Evolutionary conservation across 2,797 vertebrate genomes (phyloP).

Genomic region (Naso thynnoides): DNA sequence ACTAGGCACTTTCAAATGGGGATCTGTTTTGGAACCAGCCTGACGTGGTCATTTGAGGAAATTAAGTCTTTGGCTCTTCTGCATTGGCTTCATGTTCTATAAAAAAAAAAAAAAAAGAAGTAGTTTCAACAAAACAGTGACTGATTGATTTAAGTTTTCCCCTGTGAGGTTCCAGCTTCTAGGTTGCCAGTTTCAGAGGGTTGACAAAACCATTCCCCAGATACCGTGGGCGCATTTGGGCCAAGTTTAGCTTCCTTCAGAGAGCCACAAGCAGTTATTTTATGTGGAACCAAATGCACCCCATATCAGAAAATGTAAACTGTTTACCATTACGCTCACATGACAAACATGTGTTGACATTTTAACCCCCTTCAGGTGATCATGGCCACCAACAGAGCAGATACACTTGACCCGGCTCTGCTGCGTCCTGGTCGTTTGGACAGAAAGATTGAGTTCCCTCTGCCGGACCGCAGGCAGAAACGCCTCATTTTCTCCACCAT

Average conservation of each 20-base stretch:
- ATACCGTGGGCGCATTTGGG: not conserved
- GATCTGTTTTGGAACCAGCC: too few relatives aligned
- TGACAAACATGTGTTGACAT: not conserved
- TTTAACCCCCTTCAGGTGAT: conserved; percentile 86
- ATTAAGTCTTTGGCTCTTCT: too few relatives aligned
- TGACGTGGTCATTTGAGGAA: too few relatives aligned
- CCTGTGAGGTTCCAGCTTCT: not conserved
- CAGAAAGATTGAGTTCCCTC: conserved; percentile 95
- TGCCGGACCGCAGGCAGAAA: conserved; percentile 94
- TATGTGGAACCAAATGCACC: not conserved
- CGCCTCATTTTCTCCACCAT: conserved; percentile 95
- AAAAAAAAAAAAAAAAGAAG: too few relatives aligned
- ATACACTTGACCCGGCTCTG: conserved; percentile 94
- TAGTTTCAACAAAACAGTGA: not conserved
- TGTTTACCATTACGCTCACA: not conserved
- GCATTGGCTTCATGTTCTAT: too few relatives aligned
- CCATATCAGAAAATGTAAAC: not conserved
- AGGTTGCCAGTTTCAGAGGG: not conserved
- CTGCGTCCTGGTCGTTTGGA: conserved; percentile 93
- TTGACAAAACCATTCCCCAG: not conserved
- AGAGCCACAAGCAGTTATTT: not conserved
- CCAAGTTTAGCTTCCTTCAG: not conserved
- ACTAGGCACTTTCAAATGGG: too few relatives aligned
- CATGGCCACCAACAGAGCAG: conserved; percentile 96
- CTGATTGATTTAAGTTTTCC: not conserved